Conservation (phyloP, 2,888 invertebrate species). For the Cabera pusaria region DNA sequence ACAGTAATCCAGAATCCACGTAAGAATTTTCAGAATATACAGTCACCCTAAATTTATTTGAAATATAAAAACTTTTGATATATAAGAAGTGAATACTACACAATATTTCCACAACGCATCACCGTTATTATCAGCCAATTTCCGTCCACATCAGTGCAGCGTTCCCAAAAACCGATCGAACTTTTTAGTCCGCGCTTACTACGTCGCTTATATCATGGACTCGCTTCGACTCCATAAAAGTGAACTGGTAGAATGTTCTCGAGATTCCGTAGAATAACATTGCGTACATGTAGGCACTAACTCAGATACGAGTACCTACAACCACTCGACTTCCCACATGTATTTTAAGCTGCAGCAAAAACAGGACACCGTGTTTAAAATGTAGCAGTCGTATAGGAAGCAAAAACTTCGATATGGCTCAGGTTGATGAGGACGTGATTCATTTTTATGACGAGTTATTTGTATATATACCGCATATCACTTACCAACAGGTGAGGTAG, state of each 20-base stretch:
- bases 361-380: slow-evolving; percentile 24
- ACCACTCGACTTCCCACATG: slow-evolving; percentile 33
- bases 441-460: too few species aligned
- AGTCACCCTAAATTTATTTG: too few species aligned
- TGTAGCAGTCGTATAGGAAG: slow-evolving; percentile 10
- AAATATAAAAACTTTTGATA: too few species aligned
- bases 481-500: too few species aligned
- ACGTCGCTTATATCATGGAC: slow-evolving; percentile 39
- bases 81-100: too few species aligned
- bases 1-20: too few species aligned
- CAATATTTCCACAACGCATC: too few species aligned
- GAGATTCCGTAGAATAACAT: slow-evolving; percentile 31
- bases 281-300: slow-evolving; percentile 20
- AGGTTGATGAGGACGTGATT: too few species aligned
- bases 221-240: slow-evolving; percentile 54
- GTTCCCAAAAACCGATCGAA: slow-evolving; percentile 8
- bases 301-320: too few species aligned
- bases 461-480: too few species aligned
- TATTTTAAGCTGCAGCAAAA: slow-evolving; percentile 30
- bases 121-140: too few species aligned
- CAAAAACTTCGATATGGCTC: neutral
- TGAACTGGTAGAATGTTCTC: slow-evolving; percentile 59
- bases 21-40: too few species aligned
- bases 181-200: slow-evolving; percentile 17
- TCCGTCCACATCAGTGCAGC: neutral